A percentile compares a stretch with the other conserved stretches of the same genome.
phyloP scores from a whole-genome alignment of 2,888 invertebrate species.

The Physocephala rufipes region DNA sequence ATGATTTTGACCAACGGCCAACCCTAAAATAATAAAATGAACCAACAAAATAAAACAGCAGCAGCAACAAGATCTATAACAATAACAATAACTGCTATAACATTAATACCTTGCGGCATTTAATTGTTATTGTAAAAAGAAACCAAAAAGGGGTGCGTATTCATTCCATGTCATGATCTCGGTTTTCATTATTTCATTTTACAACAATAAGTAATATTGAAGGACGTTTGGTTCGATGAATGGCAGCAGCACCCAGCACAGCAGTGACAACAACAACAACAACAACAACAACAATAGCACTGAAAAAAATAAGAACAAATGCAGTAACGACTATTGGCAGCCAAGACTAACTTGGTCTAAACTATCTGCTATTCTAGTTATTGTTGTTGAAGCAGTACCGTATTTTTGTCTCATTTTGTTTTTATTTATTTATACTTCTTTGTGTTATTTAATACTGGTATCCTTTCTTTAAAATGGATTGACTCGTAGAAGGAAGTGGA shows the following conservation, averaged over 20 bases:
- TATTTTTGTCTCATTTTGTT: background rate
- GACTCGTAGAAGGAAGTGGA: constrained; percentile 39
- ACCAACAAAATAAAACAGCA: too few relatives aligned
- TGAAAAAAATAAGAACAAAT: too few relatives aligned
- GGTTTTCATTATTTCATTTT: too few relatives aligned
- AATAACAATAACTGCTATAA: background rate
- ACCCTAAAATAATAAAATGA: constrained; percentile 1
- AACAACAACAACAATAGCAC: background rate
- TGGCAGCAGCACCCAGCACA: constrained; percentile 27
- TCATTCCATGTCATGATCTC: too few relatives aligned
- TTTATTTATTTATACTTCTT: too few relatives aligned
- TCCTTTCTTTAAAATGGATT: constrained; percentile 4
- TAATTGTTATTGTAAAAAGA: background rate
- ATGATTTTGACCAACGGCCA: constrained; percentile 10
- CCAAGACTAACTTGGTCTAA: constrained; percentile 7
- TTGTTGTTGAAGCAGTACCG: background rate
- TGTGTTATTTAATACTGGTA: constrained; percentile 30
- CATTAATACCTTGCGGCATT: background rate
- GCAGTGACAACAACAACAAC: background rate
- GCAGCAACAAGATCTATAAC: background rate
- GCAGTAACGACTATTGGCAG: background rate
- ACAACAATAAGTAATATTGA: constrained; percentile 17
- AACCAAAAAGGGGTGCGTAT: background rate
- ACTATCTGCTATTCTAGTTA: background rate
- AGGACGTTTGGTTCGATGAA: constrained; percentile 36